Percentiles rank a stretch among this genome's conserved stretches.
Evolutionary conservation across 1,140 invertebrate genomes (phyloP).

Genomic region (Magallana angulata): DNA sequence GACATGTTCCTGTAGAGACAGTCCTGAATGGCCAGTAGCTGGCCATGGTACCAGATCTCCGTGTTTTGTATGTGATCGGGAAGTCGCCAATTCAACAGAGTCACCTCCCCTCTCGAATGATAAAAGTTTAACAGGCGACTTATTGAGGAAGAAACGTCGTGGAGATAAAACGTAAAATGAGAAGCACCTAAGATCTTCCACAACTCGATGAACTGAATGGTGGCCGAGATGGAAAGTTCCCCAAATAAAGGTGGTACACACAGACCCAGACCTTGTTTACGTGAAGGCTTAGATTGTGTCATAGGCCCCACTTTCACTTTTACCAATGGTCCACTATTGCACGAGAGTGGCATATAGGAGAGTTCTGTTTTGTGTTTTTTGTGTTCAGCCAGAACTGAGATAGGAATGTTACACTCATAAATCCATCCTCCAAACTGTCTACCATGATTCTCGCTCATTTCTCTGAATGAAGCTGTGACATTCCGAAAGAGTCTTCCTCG

Average conservation of each 20-base stretch:
- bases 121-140: slow-evolving; percentile 69
- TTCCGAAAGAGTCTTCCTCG: slow-evolving; percentile 35
- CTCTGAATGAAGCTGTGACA: slow-evolving; percentile 63
- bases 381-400: slow-evolving; percentile 7
- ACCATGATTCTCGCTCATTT: slow-evolving; percentile 77
- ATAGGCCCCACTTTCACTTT: slow-evolving; percentile 7
- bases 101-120: slow-evolving; percentile 60
- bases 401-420: slow-evolving; percentile 70
- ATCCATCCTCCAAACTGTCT: slow-evolving; percentile 74
- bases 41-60: slow-evolving; percentile 77
- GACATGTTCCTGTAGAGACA: slow-evolving; percentile 76
- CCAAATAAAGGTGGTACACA: slow-evolving; percentile 79
- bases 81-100: slow-evolving; percentile 68
- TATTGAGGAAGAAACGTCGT: slow-evolving; percentile 65
- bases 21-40: slow-evolving; percentile 76
- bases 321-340: neutral
- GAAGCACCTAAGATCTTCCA: slow-evolving; percentile 71
- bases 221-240: slow-evolving; percentile 63
- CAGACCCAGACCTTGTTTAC: slow-evolving; percentile 81
- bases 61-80: slow-evolving; percentile 60
- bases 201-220: slow-evolving; percentile 78
- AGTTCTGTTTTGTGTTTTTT: neutral
- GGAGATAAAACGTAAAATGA: slow-evolving; percentile 74
- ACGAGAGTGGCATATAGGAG: slow-evolving; percentile 11
- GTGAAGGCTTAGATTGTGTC: slow-evolving; percentile 9